Percentiles rank a stretch among this genome's conserved stretches.
These are phyloP conservation scores for Hapalemur alaotrensis DNA, from an alignment of 2,797 vertebrate species.

Conservation along the genomic window DNA sequence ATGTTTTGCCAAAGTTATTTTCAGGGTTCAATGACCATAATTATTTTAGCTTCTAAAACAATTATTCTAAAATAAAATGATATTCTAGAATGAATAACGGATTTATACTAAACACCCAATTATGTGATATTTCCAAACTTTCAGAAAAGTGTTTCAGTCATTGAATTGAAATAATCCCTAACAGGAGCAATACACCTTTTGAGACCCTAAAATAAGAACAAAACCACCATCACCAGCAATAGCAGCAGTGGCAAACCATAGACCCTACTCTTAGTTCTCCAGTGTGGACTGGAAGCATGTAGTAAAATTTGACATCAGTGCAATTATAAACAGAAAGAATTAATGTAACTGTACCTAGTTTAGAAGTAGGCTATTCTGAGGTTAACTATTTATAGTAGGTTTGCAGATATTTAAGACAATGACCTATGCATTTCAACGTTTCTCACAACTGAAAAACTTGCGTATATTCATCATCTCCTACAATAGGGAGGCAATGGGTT, in stretches of 20 bases:
- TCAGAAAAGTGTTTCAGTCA: background rate
- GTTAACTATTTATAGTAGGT: background rate
- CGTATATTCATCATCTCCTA: background rate
- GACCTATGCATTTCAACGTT: background rate
- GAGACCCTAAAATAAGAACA: background rate
- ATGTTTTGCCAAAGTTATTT: background rate
- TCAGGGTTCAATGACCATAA: background rate
- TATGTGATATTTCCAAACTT: constrained; percentile 9
- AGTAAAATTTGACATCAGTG: background rate
- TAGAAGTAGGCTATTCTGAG: background rate
- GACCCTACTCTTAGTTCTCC: background rate
- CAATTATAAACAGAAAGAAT: background rate
- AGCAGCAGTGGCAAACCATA: background rate
- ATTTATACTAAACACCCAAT: background rate
- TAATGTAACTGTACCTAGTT: background rate
- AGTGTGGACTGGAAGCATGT: background rate
- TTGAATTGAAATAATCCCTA: background rate
- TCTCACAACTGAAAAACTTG: background rate
- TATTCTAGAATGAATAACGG: background rate
- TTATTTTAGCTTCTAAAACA: background rate
- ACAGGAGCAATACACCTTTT: background rate
- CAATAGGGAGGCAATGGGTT: background rate
- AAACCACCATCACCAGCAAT: background rate
- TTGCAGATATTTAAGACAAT: background rate
- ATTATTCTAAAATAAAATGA: background rate